Base-by-base conservation (phyloP, 1,140 invertebrate species). In the Drosophila kurseongensis region DNA sequence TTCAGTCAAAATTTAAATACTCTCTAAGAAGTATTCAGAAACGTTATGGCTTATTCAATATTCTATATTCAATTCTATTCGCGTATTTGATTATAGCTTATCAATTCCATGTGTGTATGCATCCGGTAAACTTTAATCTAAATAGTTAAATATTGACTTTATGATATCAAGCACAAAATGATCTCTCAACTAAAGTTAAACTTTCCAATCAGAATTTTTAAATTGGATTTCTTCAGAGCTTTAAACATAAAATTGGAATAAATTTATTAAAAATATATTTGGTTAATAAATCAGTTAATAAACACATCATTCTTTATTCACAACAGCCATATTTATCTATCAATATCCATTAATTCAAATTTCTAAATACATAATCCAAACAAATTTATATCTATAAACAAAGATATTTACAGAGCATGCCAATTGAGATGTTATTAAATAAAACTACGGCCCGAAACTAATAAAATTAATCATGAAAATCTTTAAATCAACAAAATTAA, bases 251-350 rank as follows among this genome's bases (percentile, higher is more conserved):
- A 5, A 32, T 29, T 44, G 4, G 2, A 8, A 4, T 4, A 44
- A 29, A 42, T 7, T 10, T 12, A 29, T 42, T 9, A 1, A 23
- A 2, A 32, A 4, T 12, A 5, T 0, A 32, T 16, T 44, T 12
- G 32, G n/a, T 18, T 40, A 18, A 59, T 27, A 38, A 38, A 8
- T 38, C 18, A 29, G 32, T 55, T 13, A 16, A 55, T 54, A 60
- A 16, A 35, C 41, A 44, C n/a, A 13, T 0, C 13, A n/a, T 10
- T 5, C 14, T 32, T 52, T 36, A 38, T 52, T 12, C 4, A 10
- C 4, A 10, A 52, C 10, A 23, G 1, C 7, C 7, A 45, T 6
- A 35, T 23, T 10, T 48, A 59, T 48, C 5, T 35, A 0, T 35
- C 12, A 18, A 47, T 35, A 18, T 12, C 16, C 18, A 44, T 29